Evolutionary conservation across 2,797 vertebrate genomes (phyloP), one percentile per base, ranked within the genome.

Genomic region (Bovichtus diacanthus): DNA sequence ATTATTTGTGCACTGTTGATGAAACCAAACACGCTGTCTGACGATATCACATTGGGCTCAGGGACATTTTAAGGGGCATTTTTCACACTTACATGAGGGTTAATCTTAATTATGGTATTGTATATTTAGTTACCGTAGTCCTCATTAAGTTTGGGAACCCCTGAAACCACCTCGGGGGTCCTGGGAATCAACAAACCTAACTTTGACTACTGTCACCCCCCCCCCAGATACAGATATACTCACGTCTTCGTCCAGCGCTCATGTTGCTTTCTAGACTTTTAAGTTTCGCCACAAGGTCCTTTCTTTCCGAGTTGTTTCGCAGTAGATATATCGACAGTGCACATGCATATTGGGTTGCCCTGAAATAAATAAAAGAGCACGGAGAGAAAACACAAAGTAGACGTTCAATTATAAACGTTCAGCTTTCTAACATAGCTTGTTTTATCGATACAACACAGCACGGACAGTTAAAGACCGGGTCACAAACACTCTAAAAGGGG

Each of bases 241-340:
- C 94, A 99, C 98, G 87, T 95, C 98, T 99, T 70, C 98, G 94
- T 83, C 98, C 97, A 73, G 95, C 91, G 71, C 97, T 98, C 96
- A 99, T 96, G 94, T 92, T 96, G 50, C 94, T 90, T 84, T 99
- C 97, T 95, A 99, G 84, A 66, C 90, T 93, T 91, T 95, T 94
- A 61, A 99, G 95, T 84, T 96, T 98, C 77, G 78, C 86, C 87
- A 95, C 85, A 71, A 98, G 84, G 54, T 95, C 92, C 89, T 96
- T 94, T 78, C 83, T 96, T 50, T 82, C 92, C 1, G 94, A 46
- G 39, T 95, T 93, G 88, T 89, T 94, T 86, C 96, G 93, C 76
- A 98, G 95, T 72, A 97, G 78, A 94, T 99, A 96, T 73, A 91
- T 93, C 71, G 95, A 94, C 81, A 98, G 93, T 65, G 97, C 96